A percentile compares a stretch with the other conserved stretches of the same genome.
Conservation (phyloP, 1,140 invertebrate species). For the Triops longicaudatus region DNA sequence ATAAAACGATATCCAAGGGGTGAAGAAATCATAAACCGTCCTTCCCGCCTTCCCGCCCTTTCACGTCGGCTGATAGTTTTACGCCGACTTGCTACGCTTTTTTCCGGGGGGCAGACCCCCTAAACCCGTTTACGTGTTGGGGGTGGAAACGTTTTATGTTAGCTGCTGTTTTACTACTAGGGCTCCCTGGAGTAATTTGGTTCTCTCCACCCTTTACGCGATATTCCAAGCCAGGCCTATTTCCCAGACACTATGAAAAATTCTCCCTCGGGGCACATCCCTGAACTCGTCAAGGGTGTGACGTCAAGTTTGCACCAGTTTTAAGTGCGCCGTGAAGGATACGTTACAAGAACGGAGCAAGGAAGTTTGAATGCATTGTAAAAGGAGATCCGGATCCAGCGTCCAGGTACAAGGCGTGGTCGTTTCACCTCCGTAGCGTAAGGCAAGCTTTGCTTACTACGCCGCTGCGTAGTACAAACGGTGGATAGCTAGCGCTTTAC, state of each 20-base stretch:
- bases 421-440: neutral
- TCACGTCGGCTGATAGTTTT: neutral
- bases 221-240: neutral
- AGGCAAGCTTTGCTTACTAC: neutral
- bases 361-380: neutral
- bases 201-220: neutral
- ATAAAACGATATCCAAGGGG: neutral
- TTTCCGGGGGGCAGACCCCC: neutral
- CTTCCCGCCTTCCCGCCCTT: neutral
- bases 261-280: neutral
- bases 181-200: neutral
- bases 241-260: neutral
- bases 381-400: neutral
- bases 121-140: neutral
- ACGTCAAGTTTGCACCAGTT: neutral
- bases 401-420: neutral
- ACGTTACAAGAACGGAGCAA: neutral
- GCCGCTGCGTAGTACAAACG: neutral
- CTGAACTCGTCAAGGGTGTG: neutral
- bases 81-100: neutral
- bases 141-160: neutral
- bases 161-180: neutral
- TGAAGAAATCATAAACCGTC: neutral
- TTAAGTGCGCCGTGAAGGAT: neutral
- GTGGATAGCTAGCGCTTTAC: neutral